phyloP scores from a whole-genome alignment of 2,113 vertebrate genomes.

The Cebus imitator region DNA sequence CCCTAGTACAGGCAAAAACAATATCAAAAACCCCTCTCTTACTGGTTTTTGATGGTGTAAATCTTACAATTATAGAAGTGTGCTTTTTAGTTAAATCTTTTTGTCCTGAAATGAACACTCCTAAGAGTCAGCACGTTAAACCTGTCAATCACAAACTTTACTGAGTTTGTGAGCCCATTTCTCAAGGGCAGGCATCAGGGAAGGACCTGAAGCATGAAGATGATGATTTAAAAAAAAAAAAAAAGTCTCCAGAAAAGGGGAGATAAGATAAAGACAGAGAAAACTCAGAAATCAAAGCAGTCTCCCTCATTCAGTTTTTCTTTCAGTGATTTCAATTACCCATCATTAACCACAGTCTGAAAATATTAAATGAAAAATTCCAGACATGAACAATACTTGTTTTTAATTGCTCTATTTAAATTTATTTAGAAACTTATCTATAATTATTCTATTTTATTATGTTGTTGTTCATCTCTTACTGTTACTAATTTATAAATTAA shows the following conservation, averaged over 20 bases:
- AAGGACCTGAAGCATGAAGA: background rate
- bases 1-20: background rate
- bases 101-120: background rate
- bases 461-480: background rate
- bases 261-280: background rate
- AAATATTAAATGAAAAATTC: background rate
- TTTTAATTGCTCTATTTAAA: background rate
- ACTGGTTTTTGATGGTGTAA: accelerated
- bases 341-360: background rate
- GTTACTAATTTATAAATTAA: background rate
- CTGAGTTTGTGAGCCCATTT: background rate
- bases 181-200: background rate
- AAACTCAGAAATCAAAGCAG: background rate
- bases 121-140: background rate
- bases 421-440: background rate
- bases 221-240: background rate
- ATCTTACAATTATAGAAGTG: background rate
- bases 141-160: background rate
- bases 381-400: background rate
- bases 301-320: background rate
- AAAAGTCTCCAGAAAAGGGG: background rate
- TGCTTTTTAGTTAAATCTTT: background rate
- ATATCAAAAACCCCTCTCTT: background rate
- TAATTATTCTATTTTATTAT: background rate
- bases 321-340: background rate